phyloP scores from a whole-genome alignment of 2,888 invertebrate genomes.

The Cataglyphis rosenhaueri region DNA sequence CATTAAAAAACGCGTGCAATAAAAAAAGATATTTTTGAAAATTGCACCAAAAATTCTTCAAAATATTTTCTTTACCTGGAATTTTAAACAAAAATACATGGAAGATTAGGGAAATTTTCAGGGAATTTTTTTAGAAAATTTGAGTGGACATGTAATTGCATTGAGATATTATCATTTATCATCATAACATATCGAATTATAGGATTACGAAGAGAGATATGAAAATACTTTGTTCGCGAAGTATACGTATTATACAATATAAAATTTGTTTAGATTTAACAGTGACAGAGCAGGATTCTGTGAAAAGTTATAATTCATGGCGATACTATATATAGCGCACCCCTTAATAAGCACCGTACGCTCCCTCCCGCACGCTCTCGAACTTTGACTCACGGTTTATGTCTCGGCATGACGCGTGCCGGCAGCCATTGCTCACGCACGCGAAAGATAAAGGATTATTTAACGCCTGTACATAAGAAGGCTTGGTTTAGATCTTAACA shows the following conservation, averaged over 20 bases:
- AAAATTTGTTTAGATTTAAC: background rate
- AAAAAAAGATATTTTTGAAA: too few species aligned
- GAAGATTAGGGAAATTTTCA: too few species aligned
- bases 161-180: background rate
- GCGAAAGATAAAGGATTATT: slow-evolving; percentile 48
- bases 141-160: background rate
- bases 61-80: too few species aligned
- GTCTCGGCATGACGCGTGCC: slow-evolving; percentile 36
- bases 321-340: slow-evolving; percentile 30
- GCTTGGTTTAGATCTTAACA: slow-evolving; percentile 40
- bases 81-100: too few species aligned
- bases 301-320: background rate
- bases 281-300: background rate
- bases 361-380: slow-evolving; percentile 28
- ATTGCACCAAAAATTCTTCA: too few species aligned
- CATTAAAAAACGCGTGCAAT: too few species aligned
- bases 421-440: slow-evolving; percentile 41
- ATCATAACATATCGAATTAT: background rate
- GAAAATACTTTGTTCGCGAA: background rate
- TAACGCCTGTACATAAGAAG: slow-evolving; percentile 25
- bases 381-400: slow-evolving; percentile 51
- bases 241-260: background rate
- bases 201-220: background rate
- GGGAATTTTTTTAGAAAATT: too few species aligned
- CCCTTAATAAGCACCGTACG: slow-evolving; percentile 39